phyloP scores from a whole-genome alignment of 2,888 invertebrate genomes.

The Eupithecia vulgata region DNA sequence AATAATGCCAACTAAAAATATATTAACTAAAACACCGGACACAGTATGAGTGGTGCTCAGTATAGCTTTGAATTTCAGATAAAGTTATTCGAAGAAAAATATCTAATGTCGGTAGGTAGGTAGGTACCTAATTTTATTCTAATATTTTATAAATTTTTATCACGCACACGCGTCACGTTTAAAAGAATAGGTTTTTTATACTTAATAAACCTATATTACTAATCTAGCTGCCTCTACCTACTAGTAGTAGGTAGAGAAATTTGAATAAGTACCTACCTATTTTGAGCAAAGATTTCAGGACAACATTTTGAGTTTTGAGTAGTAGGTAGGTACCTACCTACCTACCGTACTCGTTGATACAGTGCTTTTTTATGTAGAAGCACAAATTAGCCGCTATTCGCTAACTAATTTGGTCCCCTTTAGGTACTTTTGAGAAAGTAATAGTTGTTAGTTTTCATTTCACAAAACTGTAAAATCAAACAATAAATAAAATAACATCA shows the following conservation, averaged over 20 bases:
- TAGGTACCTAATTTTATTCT: not conserved
- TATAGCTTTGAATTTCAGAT: slow-evolving; percentile 22
- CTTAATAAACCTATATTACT: not conserved
- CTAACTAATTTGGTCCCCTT: not conserved
- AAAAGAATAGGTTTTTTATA: not conserved
- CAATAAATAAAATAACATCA: not conserved
- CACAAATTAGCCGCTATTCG: not conserved
- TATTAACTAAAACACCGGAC: slow-evolving; percentile 69
- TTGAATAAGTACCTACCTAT: not conserved
- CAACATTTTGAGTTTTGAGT: not conserved
- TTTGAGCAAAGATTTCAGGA: not conserved
- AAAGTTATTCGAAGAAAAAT: not conserved
- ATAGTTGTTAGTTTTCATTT: not conserved
- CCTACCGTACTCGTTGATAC: no score
- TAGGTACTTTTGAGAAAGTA: not conserved
- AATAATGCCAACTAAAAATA: slow-evolving; percentile 66
- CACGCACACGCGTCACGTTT: not conserved
- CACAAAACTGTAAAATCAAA: not conserved
- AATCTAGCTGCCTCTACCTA: not conserved
- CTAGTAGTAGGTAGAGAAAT: not conserved
- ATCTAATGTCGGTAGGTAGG: no score
- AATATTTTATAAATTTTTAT: no score
- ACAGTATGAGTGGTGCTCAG: slow-evolving; percentile 53
- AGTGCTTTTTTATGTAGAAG: not conserved
- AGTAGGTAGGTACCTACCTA: not conserved